A percentile compares a stretch with the other conserved stretches of the same genome.
Evolutionary conservation across 2,888 invertebrate genomes (phyloP).

Genomic region (Agapostemon virescens): DNA sequence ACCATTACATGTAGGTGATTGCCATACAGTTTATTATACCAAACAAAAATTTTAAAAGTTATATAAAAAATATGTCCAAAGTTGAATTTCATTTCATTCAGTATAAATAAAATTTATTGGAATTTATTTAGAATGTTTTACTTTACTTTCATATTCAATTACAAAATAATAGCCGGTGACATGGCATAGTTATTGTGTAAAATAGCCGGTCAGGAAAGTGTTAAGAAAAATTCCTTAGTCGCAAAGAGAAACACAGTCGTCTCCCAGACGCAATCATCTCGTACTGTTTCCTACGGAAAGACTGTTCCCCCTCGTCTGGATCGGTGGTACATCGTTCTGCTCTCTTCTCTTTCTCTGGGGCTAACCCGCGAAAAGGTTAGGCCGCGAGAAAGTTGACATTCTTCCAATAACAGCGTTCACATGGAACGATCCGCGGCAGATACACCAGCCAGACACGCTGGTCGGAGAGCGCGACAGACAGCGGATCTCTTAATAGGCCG

Average conservation of each 20-base stretch:
- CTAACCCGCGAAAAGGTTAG: slow-evolving; percentile 6
- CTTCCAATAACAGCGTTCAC: slow-evolving; percentile 8
- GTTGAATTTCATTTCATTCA: too few relatives aligned
- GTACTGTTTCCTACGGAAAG: not conserved
- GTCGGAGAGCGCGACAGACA: not conserved
- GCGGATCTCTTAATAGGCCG: slow-evolving; percentile 26
- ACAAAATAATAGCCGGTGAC: too few relatives aligned
- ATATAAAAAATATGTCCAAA: too few relatives aligned
- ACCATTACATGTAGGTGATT: too few relatives aligned
- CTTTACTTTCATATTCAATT: too few relatives aligned
- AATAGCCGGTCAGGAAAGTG: too few relatives aligned
- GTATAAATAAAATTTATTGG: too few relatives aligned
- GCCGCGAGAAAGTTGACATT: slow-evolving; percentile 18
- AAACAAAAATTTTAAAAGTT: too few relatives aligned
- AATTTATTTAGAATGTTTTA: too few relatives aligned
- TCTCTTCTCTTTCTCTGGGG: not conserved
- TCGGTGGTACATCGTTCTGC: not conserved
- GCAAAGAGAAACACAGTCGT: not conserved
- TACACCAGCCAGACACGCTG: not conserved
- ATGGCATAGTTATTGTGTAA: too few relatives aligned
- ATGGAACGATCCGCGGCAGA: not conserved
- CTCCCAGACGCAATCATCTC: not conserved
- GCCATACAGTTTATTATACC: too few relatives aligned
- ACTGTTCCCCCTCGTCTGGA: not conserved
- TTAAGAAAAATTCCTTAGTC: too few relatives aligned